Base-by-base conservation (phyloP, 2,797 vertebrate species). In the Eremophila alpestris region DNA sequence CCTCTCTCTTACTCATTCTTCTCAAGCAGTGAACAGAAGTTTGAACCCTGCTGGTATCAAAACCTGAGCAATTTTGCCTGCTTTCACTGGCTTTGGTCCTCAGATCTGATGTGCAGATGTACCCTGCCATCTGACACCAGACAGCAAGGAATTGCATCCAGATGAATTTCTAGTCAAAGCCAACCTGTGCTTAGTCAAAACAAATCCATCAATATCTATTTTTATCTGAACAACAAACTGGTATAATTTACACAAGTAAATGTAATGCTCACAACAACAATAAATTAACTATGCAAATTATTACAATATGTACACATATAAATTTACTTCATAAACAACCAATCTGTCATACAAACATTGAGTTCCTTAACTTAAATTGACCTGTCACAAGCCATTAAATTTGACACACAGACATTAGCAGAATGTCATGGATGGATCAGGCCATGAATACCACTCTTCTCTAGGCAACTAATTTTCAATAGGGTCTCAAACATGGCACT, bases 221-320 rank as follows among this genome's bases (percentile, higher is more conserved):
- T 97, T 92, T 36, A 73, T 83, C 41, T 71, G 43, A 95, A 80
- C 54, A 70, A 32, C 69, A 89, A 93, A 90, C 45, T 38, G 65
- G 36, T 89, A 62, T 87, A 87, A 89, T 93, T 96, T 94, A 88
- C 69, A 92, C 55, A 87, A 68, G 11, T 22, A 83, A 92, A 92
- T 83, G 36, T 56, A 84, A 92, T 90, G 40, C 20, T 84, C 68
- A 83, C 52, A 89, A 85, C 63, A 91, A 78, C 38, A 94, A 95
- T 91, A 83, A 96, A 94, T 68, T 89, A 70, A 88, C 40, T 76
- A 83, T 73, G 43, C n/a, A 96, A 86, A 94, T 67, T 70, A 84
- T 91, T 84, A 87, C 45, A 65, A 84, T 94, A 89, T 86, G 27
- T 76, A 92, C 48, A 82, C 59, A 87, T 90, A 94, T 87, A 45